A percentile compares a stretch with the other conserved stretches of the same genome.
phyloP scores from a whole-genome alignment of 2,797 vertebrate species.

The Emys orbicularis region DNA sequence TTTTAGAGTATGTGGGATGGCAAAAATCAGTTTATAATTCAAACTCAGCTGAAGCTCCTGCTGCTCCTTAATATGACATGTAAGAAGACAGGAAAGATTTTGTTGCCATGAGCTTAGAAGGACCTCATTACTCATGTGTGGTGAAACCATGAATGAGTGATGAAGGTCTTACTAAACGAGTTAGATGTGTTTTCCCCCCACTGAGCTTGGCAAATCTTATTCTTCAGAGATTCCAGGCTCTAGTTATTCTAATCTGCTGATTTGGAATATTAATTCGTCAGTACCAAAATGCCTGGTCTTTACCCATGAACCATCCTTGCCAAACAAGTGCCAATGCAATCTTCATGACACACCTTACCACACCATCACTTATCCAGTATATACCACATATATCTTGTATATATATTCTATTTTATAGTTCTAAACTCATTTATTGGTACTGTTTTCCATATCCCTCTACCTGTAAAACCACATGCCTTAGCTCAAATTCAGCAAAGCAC shows the following conservation, averaged over 20 bases:
- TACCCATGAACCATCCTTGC: too few relatives aligned
- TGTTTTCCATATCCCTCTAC: too few relatives aligned
- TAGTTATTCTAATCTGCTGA: neutral
- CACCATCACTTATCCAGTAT: too few relatives aligned
- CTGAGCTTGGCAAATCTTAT: neutral
- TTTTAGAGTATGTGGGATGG: neutral
- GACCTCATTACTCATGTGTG: neutral
- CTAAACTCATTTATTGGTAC: too few relatives aligned
- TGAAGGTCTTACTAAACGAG: neutral
- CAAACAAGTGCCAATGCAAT: too few relatives aligned
- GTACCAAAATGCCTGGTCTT: neutral
- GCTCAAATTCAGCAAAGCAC: too few relatives aligned
- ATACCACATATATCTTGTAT: too few relatives aligned
- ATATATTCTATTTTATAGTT: too few relatives aligned
- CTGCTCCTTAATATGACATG: neutral
- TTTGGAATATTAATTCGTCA: neutral
- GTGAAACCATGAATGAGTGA: neutral
- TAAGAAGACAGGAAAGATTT: neutral
- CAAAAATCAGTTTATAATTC: neutral
- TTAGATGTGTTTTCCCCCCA: constrained; percentile 25
- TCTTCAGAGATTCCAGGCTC: neutral
- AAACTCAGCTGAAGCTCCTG: neutral
- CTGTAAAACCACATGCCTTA: too few relatives aligned
- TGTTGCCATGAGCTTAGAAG: neutral
- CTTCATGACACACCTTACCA: too few relatives aligned